Percentiles rank a stretch among this genome's conserved stretches.
phyloP scores from a whole-genome alignment of 1,140 invertebrate genomes.

The Amyelois transitella region DNA sequence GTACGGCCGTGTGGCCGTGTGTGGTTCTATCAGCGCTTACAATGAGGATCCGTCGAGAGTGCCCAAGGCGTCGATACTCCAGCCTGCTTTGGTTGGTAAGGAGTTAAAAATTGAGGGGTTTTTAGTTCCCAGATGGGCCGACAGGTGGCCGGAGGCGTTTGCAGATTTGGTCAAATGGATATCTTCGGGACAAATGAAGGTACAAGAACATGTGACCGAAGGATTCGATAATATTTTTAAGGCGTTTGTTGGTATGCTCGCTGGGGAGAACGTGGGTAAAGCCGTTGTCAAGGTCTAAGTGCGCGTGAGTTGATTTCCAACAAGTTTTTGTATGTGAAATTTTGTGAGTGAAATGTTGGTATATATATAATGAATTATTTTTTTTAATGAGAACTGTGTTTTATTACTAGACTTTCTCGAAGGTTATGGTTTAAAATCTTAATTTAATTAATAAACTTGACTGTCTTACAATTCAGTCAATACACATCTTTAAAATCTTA shows the following conservation, averaged over 20 bases:
- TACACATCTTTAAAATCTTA: too few relatives aligned
- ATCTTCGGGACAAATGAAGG: constrained; percentile 67
- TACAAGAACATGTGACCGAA: constrained; percentile 66
- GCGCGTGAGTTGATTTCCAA: not conserved
- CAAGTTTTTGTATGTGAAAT: too few relatives aligned
- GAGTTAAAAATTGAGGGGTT: constrained; percentile 63
- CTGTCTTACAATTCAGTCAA: too few relatives aligned
- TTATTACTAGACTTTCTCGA: too few relatives aligned
- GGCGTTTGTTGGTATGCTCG: constrained; percentile 74
- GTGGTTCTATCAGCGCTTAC: constrained; percentile 72
- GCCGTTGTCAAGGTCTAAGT: constrained; percentile 61
- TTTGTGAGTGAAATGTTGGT: too few relatives aligned
- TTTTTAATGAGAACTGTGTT: too few relatives aligned
- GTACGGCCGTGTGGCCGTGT: constrained; percentile 74
- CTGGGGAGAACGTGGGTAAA: constrained; percentile 30
- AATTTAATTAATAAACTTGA: too few relatives aligned
- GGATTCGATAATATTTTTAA: constrained; percentile 75
- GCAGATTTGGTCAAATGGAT: constrained; percentile 61
- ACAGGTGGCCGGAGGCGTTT: constrained; percentile 39
- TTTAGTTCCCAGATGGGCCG: constrained; percentile 38
- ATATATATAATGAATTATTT: too few relatives aligned
- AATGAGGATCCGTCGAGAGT: constrained; percentile 21
- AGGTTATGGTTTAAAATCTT: too few relatives aligned
- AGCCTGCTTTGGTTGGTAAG: constrained; percentile 52
- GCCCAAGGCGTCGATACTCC: constrained; percentile 37